These are phyloP conservation scores for Tetrax tetrax DNA, from an alignment of 2,113 vertebrate genomes.

Conservation along the genomic window DNA sequence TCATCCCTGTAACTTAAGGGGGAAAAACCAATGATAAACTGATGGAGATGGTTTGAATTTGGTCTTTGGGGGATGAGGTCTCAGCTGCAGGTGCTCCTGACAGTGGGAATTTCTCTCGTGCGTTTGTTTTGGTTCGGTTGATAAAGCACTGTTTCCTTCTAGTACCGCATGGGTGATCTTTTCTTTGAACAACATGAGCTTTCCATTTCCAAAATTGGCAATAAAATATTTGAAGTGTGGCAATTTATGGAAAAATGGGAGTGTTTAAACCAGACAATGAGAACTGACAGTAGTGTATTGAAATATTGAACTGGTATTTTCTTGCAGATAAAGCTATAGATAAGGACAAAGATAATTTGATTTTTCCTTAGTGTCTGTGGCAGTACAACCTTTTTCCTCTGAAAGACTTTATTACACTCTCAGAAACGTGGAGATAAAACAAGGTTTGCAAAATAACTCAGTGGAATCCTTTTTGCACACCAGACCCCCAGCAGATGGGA, in stretches of 20 bases:
- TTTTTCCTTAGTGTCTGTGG: neutral
- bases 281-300: neutral
- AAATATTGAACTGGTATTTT: neutral
- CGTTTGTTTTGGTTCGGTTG: neutral
- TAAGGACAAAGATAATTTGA: neutral
- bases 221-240: neutral
- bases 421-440: neutral
- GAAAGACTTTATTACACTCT: neutral
- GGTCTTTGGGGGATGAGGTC: neutral
- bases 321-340: neutral
- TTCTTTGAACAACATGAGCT: neutral
- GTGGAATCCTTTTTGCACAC: neutral
- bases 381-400: neutral
- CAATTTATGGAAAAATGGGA: neutral
- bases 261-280: neutral
- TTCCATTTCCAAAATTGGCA: neutral
- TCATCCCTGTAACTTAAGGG: neutral
- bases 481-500: neutral
- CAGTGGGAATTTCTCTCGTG: accelerated
- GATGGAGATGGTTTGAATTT: neutral
- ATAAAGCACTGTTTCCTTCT: neutral
- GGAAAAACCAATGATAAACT: neutral
- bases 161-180: neutral
- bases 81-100: neutral
- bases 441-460: neutral